phyloP scores from a whole-genome alignment of 2,113 vertebrate species.

The Elephantulus edwardii region DNA sequence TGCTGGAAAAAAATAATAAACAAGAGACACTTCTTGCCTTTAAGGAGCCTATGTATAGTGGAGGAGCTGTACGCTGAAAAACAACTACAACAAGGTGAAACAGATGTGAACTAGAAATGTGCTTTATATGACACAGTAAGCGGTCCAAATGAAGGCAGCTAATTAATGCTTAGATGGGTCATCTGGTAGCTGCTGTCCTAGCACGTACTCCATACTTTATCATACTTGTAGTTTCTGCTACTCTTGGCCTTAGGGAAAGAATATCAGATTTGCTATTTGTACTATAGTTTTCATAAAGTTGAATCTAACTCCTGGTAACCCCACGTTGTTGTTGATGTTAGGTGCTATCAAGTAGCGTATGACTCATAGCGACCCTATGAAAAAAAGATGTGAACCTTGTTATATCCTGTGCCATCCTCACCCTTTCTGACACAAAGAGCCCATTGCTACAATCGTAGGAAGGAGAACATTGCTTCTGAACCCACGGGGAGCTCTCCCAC shows the following conservation, averaged over 20 bases:
- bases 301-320: neutral
- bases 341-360: too few relatives aligned
- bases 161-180: neutral
- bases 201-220: neutral
- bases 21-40: neutral
- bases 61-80: neutral
- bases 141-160: neutral
- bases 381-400: too few relatives aligned
- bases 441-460: too few relatives aligned
- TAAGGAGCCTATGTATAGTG: neutral
- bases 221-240: neutral
- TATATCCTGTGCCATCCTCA: too few relatives aligned
- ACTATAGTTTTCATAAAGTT: neutral
- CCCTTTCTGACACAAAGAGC: too few relatives aligned
- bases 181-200: neutral
- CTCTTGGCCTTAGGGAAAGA: neutral
- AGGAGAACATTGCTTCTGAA: too few relatives aligned
- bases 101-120: neutral
- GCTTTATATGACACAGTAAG: neutral
- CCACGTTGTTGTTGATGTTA: neutral
- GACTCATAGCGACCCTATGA: too few relatives aligned
- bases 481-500: too few relatives aligned
- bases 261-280: neutral
- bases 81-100: neutral
- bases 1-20: neutral